phyloP scores from a whole-genome alignment of 2,888 invertebrate species.

The Meta bourneti region DNA sequence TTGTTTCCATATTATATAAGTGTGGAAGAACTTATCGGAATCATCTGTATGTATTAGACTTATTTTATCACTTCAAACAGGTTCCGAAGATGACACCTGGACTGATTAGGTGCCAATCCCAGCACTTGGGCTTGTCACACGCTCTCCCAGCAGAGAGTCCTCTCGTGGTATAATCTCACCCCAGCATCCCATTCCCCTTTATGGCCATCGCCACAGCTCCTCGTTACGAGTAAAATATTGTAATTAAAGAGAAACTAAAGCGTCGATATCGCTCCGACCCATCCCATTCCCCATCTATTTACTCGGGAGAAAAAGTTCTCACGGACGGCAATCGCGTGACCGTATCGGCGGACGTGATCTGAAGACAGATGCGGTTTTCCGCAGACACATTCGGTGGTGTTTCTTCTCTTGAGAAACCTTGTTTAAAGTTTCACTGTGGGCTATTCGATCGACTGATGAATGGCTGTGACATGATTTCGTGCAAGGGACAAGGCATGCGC shows the following conservation, averaged over 20 bases:
- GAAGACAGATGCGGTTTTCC: background rate
- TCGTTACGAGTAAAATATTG: slow-evolving; percentile 4
- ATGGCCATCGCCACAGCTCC: background rate
- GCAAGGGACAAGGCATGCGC: no score
- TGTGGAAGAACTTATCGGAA: background rate
- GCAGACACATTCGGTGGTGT: background rate
- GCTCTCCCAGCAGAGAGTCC: background rate
- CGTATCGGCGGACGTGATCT: slow-evolving; percentile 1
- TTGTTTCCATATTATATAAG: background rate
- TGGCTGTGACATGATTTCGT: no score
- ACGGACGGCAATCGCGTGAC: background rate
- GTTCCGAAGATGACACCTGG: background rate
- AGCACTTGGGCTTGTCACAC: slow-evolving; percentile 40
- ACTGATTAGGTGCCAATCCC: slow-evolving; percentile 55
- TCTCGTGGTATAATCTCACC: background rate
- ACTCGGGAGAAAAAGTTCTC: background rate
- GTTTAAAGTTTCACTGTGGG: no score
- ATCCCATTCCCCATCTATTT: slow-evolving; percentile 4
- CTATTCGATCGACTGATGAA: no score
- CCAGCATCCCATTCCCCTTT: background rate
- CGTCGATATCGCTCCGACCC: background rate
- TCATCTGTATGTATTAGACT: background rate
- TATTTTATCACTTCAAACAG: background rate
- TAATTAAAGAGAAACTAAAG: slow-evolving; percentile 20
- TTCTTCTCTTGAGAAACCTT: background rate